Conservation (phyloP, 1,140 invertebrate species). For the Leptonema lineaticorne region DNA sequence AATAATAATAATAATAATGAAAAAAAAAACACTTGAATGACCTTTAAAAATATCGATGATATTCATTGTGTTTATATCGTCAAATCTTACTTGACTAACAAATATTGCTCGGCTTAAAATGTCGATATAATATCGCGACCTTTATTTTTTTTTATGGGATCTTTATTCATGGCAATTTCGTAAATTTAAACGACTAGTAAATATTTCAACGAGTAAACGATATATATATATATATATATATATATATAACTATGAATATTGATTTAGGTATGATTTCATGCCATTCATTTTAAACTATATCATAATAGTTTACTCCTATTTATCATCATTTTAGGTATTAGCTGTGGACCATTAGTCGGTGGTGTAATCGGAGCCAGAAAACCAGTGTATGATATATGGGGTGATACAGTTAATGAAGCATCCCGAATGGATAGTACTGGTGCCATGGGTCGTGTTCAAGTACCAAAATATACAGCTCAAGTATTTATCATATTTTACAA, state of each 20-base stretch:
- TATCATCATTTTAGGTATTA: constrained; percentile 66
- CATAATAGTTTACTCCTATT: not conserved
- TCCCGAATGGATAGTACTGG: constrained; percentile 93
- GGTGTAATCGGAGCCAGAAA: constrained; percentile 97
- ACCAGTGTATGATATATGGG: constrained; percentile 98
- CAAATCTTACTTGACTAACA: not conserved
- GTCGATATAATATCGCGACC: not conserved
- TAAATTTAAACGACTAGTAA: too few relatives aligned
- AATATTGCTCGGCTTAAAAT: not conserved
- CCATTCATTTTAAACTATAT: too few relatives aligned
- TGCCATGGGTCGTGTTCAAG: constrained; percentile 83
- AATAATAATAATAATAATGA: too few relatives aligned
- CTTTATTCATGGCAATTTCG: too few relatives aligned
- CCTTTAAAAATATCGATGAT: too few relatives aligned
- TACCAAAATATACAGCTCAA: constrained; percentile 80
- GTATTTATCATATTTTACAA: too few relatives aligned
- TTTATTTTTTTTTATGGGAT: not conserved
- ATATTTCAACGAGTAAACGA: too few relatives aligned
- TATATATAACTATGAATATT: too few relatives aligned
- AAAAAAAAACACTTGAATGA: too few relatives aligned
- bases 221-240: too few relatives aligned
- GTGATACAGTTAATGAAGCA: constrained; percentile 93
- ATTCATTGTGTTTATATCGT: too few relatives aligned
- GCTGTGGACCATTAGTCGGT: constrained; percentile 90
- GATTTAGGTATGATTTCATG: not conserved